These are phyloP conservation scores for Ochropleura plecta DNA, from an alignment of 2,888 invertebrate species.

Conservation along the genomic window DNA sequence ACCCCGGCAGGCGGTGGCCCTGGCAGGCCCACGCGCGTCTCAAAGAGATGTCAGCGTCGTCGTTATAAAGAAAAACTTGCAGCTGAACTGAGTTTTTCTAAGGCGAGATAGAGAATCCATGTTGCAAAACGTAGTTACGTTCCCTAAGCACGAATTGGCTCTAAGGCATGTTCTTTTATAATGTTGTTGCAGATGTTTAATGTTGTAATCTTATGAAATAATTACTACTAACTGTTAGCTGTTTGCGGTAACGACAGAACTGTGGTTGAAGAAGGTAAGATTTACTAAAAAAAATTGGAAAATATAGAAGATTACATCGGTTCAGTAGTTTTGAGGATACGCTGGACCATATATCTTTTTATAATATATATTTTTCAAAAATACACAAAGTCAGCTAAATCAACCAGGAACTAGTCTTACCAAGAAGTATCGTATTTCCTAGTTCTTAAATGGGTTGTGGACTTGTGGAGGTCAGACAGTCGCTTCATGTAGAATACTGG, in stretches of 20 bases:
- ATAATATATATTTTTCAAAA: too few species aligned
- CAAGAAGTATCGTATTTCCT: too few species aligned
- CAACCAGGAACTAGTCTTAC: too few species aligned
- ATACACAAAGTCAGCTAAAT: too few species aligned
- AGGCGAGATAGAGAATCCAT: background rate
- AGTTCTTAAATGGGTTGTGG: too few species aligned
- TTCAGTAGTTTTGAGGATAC: background rate
- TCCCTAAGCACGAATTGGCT: background rate
- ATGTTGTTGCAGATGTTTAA: background rate
- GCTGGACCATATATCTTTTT: background rate
- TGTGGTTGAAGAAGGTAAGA: background rate
- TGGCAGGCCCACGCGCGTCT: too few species aligned
- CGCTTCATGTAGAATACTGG: too few species aligned
- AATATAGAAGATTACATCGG: background rate
- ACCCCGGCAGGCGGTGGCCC: too few species aligned
- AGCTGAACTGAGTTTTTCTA: background rate
- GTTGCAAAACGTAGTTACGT: background rate
- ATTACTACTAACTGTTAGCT: background rate
- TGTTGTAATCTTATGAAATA: constrained; percentile 27
- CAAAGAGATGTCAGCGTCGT: too few species aligned
- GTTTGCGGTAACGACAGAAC: background rate
- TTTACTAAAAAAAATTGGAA: background rate
- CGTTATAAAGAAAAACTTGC: background rate
- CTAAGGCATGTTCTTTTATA: background rate
- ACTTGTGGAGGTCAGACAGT: too few species aligned